Evolutionary conservation across 2,113 vertebrate species (phyloP).

Genomic region (Oenanthe oenanthe): DNA sequence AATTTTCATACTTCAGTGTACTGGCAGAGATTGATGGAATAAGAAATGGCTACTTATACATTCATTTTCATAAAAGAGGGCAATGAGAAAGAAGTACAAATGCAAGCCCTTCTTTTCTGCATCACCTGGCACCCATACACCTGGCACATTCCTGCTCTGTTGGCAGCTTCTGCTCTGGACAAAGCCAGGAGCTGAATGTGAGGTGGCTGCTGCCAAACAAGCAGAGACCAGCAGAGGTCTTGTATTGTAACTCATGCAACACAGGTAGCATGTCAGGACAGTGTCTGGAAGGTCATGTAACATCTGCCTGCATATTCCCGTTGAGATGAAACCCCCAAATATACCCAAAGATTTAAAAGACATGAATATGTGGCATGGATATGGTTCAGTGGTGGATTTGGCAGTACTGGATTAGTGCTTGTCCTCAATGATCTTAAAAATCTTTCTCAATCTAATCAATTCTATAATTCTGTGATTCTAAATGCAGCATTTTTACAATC

Average conservation of each 20-base stretch:
- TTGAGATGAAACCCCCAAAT: background rate
- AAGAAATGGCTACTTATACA: background rate
- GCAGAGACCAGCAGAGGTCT: background rate
- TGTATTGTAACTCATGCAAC: background rate
- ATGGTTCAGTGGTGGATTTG: background rate
- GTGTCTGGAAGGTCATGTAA: background rate
- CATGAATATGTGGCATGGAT: background rate
- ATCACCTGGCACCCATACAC: background rate
- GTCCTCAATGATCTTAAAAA: background rate
- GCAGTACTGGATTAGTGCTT: background rate
- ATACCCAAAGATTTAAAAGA: background rate
- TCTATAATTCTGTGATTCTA: background rate
- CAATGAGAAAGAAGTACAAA: background rate
- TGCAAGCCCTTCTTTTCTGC: background rate
- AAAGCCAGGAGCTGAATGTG: background rate
- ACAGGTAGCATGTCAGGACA: background rate
- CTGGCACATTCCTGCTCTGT: background rate
- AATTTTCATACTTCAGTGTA: conserved; percentile 39
- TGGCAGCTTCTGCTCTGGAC: background rate
- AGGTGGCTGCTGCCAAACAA: background rate
- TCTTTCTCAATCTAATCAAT: background rate
- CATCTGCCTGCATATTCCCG: background rate
- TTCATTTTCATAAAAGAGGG: background rate
- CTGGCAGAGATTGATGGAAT: conserved; percentile 17
- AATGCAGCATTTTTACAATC: background rate